Conservation (phyloP, 1,140 invertebrate species). For the Drosophila fuyamai region DNA sequence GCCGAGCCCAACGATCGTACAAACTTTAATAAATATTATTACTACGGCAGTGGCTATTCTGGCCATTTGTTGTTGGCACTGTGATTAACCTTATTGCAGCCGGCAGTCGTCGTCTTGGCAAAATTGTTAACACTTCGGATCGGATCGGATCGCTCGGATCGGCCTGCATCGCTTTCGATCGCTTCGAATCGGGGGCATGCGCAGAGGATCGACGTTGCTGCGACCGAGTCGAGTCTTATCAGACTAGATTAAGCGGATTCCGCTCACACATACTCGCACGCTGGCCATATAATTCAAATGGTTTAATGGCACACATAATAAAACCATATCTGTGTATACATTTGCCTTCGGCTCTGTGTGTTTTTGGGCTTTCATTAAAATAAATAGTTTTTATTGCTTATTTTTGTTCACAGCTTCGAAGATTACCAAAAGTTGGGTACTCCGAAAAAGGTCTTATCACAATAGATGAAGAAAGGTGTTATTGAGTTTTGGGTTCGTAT, state of each 20-base stretch:
- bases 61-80: slow-evolving; percentile 18
- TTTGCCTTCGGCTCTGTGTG: slow-evolving; percentile 32
- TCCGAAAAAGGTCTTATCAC: slow-evolving; percentile 5
- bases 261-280: slow-evolving; percentile 3
- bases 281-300: slow-evolving; percentile 45
- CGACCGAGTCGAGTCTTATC: slow-evolving; percentile 45
- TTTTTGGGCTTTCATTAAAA: slow-evolving; percentile 42
- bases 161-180: slow-evolving; percentile 46
- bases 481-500: neutral
- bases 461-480: neutral
- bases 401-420: slow-evolving; percentile 28
- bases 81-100: slow-evolving; percentile 45
- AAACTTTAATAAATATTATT: slow-evolving; percentile 81
- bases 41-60: slow-evolving; percentile 31
- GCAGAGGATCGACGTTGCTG: slow-evolving; percentile 27
- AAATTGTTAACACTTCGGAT: slow-evolving; percentile 76
- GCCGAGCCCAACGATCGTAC: slow-evolving; percentile 34
- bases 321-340: slow-evolving; percentile 36
- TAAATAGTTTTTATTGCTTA: slow-evolving; percentile 50
- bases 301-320: slow-evolving; percentile 60
- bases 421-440: slow-evolving; percentile 34
- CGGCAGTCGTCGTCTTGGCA: slow-evolving; percentile 60
- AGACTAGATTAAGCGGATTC: slow-evolving; percentile 58
- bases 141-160: slow-evolving; percentile 36
- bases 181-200: slow-evolving; percentile 47